phyloP scores from a whole-genome alignment of 2,888 invertebrate genomes.

The Agrotis puta region DNA sequence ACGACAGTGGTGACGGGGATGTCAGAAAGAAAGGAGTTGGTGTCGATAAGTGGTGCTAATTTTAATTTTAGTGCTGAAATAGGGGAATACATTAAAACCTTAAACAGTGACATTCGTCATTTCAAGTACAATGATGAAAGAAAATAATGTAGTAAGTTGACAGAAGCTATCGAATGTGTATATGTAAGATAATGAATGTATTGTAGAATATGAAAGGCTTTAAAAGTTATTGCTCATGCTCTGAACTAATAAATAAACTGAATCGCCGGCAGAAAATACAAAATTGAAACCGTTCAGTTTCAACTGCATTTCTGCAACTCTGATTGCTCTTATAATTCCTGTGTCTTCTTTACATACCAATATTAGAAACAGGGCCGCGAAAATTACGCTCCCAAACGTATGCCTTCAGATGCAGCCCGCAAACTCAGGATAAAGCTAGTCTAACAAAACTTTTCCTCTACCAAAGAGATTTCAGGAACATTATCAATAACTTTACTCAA shows the following conservation, averaged over 20 bases:
- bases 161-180: no score
- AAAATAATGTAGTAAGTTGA: no score
- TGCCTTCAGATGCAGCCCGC: not conserved
- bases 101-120: no score
- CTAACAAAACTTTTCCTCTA: constrained; percentile 24
- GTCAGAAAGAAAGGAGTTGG: constrained; percentile 14
- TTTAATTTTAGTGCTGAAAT: not conserved
- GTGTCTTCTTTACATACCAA: not conserved
- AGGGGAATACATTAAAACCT: not conserved
- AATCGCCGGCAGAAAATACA: no score
- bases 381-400: not conserved
- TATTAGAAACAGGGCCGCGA: not conserved
- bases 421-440: not conserved
- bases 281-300: not conserved
- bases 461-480: constrained; percentile 40
- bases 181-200: no score
- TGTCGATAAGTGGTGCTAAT: not conserved
- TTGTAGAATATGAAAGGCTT: no score
- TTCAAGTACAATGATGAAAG: no score
- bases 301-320: not conserved
- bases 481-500: constrained; percentile 44
- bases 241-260: no score
- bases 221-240: no score
- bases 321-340: not conserved
- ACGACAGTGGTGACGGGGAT: constrained; percentile 51